Evolutionary conservation across 1,140 invertebrate species (phyloP), one percentile per base, ranked within the genome.

Genomic region (Luehdorfia chinensis): DNA sequence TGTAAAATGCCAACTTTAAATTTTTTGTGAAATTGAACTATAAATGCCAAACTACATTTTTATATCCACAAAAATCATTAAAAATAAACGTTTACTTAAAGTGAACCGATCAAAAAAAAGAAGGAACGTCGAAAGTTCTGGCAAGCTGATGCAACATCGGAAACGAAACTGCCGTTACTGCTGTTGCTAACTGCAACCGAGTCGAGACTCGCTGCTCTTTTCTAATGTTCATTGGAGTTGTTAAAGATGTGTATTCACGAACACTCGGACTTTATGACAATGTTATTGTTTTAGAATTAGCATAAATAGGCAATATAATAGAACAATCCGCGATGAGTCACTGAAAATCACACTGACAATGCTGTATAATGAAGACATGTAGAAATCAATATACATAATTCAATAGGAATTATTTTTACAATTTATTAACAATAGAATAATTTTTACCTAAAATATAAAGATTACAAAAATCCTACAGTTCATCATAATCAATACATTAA

Each of bases 61-160:
- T n/a, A n/a, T n/a, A n/a, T 25, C 5, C n/a, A 5, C 6, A 25
- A 25, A 25, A 16, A 12, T 8, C 14, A 3, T 14, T 19, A 32
- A 11, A 47, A 7, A 14, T 14, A 28, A 5, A 13, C n/a, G n/a
- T n/a, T n/a, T n/a, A n/a, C n/a, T n/a, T n/a, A n/a, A n/a, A n/a
- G n/a, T 16, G 15, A 43, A 37, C 19, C 14, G 12, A 34, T 39
- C 12, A 9, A 31, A 28, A 41, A 23, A 33, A 51, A 52, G 32
- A 16, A 33, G 43, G n/a, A 47, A 36, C 18, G 13, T 56, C 33
- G 54, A 63, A 60, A 48, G 52, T 66, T 69, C 50, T 44, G 39
- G 46, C 5, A 47, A 11, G 44, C 55, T 64, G 59, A 66, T 50
- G 66, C 57, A 70, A 66, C 43, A 53, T 41, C 32, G 48, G 45